Percentiles rank a stretch among this genome's conserved stretches.
Evolutionary conservation across 1,140 invertebrate species (phyloP).

Genomic region (Chironomus tepperi): DNA sequence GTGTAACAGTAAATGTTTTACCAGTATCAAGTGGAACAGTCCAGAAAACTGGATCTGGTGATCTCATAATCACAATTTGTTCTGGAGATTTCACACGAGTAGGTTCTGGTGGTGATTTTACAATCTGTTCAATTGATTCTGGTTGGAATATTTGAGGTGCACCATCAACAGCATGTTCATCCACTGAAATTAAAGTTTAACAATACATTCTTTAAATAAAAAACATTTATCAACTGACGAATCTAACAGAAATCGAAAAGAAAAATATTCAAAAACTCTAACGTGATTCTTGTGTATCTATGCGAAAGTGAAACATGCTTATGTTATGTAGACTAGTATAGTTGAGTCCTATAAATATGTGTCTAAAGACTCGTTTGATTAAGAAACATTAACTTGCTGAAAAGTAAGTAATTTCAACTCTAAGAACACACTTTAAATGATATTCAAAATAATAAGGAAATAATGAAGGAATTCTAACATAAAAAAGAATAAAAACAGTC

Average conservation of each 20-base stretch:
- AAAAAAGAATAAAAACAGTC: no score
- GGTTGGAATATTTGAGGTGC: conserved; percentile 38
- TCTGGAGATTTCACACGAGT: conserved; percentile 88
- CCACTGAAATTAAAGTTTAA: conserved; percentile 28
- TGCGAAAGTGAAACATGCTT: no score
- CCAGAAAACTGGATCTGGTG: conserved; percentile 88
- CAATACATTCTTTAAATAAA: no score
- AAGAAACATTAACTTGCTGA: conserved; percentile 8
- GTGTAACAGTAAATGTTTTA: conserved; percentile 84
- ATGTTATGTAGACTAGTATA: no score
- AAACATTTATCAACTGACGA: no score
- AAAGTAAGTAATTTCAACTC: conserved; percentile 23
- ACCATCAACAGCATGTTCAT: conserved; percentile 37
- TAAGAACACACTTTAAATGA: conserved; percentile 16
- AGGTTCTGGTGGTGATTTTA: conserved; percentile 82
- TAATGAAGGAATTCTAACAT: no score
- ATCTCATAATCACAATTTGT: conserved; percentile 74
- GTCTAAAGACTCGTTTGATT: background rate
- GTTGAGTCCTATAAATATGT: background rate
- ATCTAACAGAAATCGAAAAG: no score
- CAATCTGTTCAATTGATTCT: conserved; percentile 54
- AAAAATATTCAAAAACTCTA: no score
- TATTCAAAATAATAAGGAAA: no score
- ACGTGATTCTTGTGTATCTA: no score
- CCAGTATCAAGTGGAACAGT: conserved; percentile 86